Conservation (phyloP, 2,888 invertebrate species). For the Emmelina monodactyla region DNA sequence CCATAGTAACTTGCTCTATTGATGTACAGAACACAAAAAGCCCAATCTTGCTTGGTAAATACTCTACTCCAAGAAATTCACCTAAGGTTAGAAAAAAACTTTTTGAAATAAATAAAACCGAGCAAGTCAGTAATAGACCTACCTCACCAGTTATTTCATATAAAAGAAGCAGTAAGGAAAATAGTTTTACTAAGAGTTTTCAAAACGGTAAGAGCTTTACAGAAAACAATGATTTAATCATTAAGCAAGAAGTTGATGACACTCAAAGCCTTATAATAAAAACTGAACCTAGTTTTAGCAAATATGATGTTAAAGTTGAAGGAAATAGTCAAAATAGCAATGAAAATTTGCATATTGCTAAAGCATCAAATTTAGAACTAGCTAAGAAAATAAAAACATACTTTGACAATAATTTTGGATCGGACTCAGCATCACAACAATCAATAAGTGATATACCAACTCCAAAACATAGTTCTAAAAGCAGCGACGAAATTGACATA, state of each 20-base stretch:
- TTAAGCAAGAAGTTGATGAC: background rate
- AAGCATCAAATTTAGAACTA: slow-evolving; percentile 18
- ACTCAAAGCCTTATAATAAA: background rate
- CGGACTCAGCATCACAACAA: slow-evolving; percentile 31
- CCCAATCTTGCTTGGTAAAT: slow-evolving; percentile 31
- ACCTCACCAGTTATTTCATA: background rate
- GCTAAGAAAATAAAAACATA: slow-evolving; percentile 33
- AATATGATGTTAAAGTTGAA: background rate
- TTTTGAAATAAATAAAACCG: slow-evolving; percentile 16
- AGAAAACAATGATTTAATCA: background rate
- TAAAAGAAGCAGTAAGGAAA: background rate
- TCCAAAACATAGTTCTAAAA: slow-evolving; percentile 27
- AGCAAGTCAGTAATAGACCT: background rate
- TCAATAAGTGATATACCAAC: slow-evolving; percentile 39
- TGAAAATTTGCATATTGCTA: slow-evolving; percentile 9
- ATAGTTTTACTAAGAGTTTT: too few species aligned
- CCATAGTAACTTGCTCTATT: slow-evolving; percentile 19
- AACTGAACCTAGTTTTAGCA: background rate
- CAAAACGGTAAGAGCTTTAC: background rate
- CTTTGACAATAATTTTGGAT: slow-evolving; percentile 41
- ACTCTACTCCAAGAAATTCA: slow-evolving; percentile 20
- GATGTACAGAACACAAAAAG: slow-evolving; percentile 21
- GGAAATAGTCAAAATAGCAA: slow-evolving; percentile 4
- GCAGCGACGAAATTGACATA: slow-evolving; percentile 37
- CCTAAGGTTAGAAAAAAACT: slow-evolving; percentile 32